Percentiles rank a stretch among this genome's conserved stretches.
Evolutionary conservation across 2,888 invertebrate species (phyloP).

Genomic region (Sisyra nigra): DNA sequence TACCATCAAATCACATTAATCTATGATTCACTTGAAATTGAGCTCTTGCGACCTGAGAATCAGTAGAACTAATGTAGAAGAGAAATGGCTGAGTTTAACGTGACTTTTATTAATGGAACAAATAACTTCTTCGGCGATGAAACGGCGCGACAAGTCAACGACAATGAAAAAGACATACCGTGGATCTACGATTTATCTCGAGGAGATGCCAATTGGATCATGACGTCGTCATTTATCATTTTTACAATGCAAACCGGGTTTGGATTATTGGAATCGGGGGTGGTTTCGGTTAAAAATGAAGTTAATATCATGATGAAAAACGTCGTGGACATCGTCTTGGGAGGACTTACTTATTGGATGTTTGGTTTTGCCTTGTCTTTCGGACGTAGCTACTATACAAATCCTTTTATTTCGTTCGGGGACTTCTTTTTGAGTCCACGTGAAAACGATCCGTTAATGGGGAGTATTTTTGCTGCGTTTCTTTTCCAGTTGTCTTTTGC

Average conservation of each 20-base stretch:
- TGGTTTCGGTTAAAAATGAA: conserved; percentile 84
- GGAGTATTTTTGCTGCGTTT: conserved; percentile 73
- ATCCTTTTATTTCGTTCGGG: conserved; percentile 70
- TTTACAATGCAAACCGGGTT: conserved; percentile 94
- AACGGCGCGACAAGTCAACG: background rate
- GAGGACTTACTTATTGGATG: conserved; percentile 86
- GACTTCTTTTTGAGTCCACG: conserved; percentile 68
- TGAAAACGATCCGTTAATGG: conserved; percentile 60
- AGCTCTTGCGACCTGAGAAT: too few species aligned
- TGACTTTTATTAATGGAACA: too few species aligned
- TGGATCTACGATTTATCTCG: conserved; percentile 47
- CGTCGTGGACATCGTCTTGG: conserved; percentile 80
- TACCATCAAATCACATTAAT: too few species aligned
- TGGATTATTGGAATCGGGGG: conserved; percentile 86
- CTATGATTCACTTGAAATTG: too few species aligned
- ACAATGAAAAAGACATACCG: conserved; percentile 20
- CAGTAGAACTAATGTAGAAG: too few species aligned
- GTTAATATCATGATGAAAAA: conserved; percentile 98
- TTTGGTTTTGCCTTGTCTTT: conserved; percentile 89
- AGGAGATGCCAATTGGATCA: conserved; percentile 79
- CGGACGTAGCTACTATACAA: conserved; percentile 54
- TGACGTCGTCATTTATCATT: conserved; percentile 78
- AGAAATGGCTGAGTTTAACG: too few species aligned
- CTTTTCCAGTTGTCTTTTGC: conserved; percentile 83
- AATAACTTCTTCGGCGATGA: too few species aligned